These are phyloP conservation scores for Gobionotothen gibberifrons DNA, from an alignment of 2,797 vertebrate genomes.

Conservation along the genomic window DNA sequence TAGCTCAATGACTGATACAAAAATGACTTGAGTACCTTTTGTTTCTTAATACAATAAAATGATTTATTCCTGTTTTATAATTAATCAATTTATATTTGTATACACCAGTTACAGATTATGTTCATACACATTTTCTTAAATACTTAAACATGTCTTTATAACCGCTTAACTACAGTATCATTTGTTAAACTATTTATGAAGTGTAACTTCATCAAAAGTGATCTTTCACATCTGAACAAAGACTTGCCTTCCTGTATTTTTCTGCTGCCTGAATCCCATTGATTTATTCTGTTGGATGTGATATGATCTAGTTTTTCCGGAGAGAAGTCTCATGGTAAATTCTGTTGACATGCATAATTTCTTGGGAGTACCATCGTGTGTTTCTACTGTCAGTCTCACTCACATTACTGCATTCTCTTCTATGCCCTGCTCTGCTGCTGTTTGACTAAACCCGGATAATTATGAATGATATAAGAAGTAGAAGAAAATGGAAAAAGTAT, in stretches of 20 bases:
- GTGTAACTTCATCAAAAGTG: not conserved
- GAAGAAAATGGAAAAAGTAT: constrained; percentile 12
- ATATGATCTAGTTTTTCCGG: constrained; percentile 17
- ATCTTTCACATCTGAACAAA: constrained; percentile 21
- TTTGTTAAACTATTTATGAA: not conserved
- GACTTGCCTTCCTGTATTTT: not conserved
- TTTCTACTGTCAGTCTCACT: constrained; percentile 34
- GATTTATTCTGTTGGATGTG: constrained; percentile 14
- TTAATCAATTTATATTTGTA: constrained; percentile 10
- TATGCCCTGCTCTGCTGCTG: constrained; percentile 19
- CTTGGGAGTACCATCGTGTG: constrained; percentile 19
- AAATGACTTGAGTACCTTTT: no score
- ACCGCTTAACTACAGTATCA: not conserved
- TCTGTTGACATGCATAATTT: constrained; percentile 37
- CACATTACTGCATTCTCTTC: constrained; percentile 15
- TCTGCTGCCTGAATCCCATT: not conserved
- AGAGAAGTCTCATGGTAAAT: constrained; percentile 31
- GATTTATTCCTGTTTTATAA: not conserved
- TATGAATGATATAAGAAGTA: constrained; percentile 32
- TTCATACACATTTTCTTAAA: not conserved
- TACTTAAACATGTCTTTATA: not conserved
- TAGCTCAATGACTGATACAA: not conserved
- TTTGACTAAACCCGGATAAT: constrained; percentile 9
- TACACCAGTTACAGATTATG: not conserved
- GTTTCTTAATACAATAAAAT: not conserved